Conservation (phyloP, 2,888 invertebrate genomes). For the Phytoseiulus persimilis region DNA sequence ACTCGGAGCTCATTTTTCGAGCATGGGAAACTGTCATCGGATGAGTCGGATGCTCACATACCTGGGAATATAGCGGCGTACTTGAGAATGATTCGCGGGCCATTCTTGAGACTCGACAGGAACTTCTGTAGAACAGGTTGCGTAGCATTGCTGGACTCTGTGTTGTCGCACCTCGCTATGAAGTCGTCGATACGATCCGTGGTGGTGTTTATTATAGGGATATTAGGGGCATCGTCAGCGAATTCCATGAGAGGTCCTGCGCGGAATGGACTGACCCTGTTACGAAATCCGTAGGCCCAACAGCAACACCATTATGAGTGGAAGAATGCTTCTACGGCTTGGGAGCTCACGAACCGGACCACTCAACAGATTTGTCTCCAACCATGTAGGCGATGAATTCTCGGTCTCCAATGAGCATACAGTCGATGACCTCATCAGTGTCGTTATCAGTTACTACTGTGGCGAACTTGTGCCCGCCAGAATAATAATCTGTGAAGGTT, state of each 20-base stretch:
- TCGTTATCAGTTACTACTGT: not conserved
- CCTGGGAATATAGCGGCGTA: not conserved
- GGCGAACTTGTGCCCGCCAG: not conserved
- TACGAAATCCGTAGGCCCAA: no score
- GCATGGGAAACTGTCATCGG: no score
- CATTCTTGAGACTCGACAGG: not conserved
- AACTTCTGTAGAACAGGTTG: not conserved
- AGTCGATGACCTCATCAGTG: not conserved
- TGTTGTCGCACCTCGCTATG: not conserved
- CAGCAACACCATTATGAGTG: no score
- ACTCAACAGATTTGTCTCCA: not conserved
- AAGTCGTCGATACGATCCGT: not conserved
- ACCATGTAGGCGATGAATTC: constrained; percentile 31
- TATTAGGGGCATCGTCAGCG: not conserved
- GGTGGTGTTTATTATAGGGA: not conserved
- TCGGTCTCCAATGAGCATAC: constrained; percentile 15
- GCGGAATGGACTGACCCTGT: not conserved
- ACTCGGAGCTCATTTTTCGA: no score
- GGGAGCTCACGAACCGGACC: not conserved
- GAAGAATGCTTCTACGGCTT: not conserved
- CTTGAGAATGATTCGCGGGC: not conserved
- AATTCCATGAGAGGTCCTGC: not conserved
- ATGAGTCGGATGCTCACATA: not conserved
- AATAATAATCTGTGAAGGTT: constrained; percentile 15
- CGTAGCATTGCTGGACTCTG: not conserved